phyloP scores from a whole-genome alignment of 2,797 vertebrate species.

The Ptychadena robeensis region DNA sequence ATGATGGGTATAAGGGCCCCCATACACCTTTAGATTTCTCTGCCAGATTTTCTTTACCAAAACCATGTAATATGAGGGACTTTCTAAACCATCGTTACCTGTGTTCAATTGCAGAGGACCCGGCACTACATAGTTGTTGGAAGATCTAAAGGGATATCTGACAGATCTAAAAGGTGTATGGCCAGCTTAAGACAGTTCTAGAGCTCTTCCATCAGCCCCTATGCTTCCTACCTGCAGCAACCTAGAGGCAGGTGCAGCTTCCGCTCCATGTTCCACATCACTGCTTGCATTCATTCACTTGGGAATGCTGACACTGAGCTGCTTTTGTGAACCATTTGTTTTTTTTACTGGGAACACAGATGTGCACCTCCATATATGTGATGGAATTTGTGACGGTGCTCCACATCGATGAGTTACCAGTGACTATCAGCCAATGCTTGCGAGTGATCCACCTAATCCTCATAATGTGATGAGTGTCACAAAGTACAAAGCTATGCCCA shows the following conservation, averaged over 20 bases:
- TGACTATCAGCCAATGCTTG: background rate
- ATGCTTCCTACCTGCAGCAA: background rate
- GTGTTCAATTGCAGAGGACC: too few species aligned
- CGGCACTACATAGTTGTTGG: too few species aligned
- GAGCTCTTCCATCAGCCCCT: background rate
- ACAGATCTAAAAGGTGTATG: too few species aligned
- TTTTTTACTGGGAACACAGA: background rate
- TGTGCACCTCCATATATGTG: background rate
- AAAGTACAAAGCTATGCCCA: background rate
- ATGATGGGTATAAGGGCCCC: background rate
- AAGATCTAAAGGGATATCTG: too few species aligned
- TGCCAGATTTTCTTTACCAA: too few species aligned
- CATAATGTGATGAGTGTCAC: background rate
- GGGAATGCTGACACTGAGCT: background rate
- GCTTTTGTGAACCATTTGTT: background rate
- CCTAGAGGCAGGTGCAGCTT: background rate
- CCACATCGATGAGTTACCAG: background rate
- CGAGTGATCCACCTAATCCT: too few species aligned
- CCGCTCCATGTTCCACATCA: background rate
- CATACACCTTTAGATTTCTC: too few species aligned
- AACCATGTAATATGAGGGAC: too few species aligned
- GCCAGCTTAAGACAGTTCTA: too few species aligned
- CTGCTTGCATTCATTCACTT: conserved; percentile 1
- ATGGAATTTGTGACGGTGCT: background rate
- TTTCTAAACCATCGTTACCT: too few species aligned